Conservation (phyloP, 2,888 invertebrate species). For the Achlya flavicornis region DNA sequence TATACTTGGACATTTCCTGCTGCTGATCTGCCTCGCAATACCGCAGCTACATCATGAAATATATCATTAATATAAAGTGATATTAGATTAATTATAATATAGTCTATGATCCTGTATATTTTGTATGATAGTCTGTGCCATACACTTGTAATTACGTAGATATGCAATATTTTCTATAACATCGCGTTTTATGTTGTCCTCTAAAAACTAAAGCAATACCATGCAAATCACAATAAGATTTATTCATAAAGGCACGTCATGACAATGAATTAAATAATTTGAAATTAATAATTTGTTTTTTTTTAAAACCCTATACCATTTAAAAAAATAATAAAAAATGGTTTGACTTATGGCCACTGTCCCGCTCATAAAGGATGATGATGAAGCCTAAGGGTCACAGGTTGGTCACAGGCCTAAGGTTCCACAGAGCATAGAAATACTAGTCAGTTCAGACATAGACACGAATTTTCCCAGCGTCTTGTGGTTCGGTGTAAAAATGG, state of each 20-base stretch:
- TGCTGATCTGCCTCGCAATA: slow-evolving; percentile 59
- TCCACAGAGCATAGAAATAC: too few species aligned
- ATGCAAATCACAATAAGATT: slow-evolving; percentile 72
- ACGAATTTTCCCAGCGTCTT: too few species aligned
- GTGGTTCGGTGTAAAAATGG: too few species aligned
- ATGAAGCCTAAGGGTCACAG: too few species aligned
- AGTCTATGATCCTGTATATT: slow-evolving; percentile 79
- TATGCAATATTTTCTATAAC: slow-evolving; percentile 77
- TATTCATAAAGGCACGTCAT: slow-evolving; percentile 75
- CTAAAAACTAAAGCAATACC: slow-evolving; percentile 71
- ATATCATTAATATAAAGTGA: slow-evolving; percentile 81
- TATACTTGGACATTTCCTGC: slow-evolving; percentile 54
- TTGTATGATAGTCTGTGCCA: slow-evolving; percentile 81
- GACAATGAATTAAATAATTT: slow-evolving; percentile 64
- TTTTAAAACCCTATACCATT: neutral
- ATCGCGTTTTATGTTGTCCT: slow-evolving; percentile 61
- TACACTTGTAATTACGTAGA: slow-evolving; percentile 79
- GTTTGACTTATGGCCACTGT: too few species aligned
- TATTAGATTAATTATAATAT: slow-evolving; percentile 75
- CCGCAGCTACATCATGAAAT: slow-evolving; percentile 65
- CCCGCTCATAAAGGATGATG: too few species aligned
- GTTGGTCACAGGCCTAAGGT: too few species aligned
- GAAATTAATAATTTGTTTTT: slow-evolving; percentile 39
- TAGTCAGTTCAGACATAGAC: too few species aligned
- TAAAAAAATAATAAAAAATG: too few species aligned